These are phyloP conservation scores for Anseranas semipalmata DNA, from an alignment of 2,113 vertebrate species.

Conservation along the genomic window DNA sequence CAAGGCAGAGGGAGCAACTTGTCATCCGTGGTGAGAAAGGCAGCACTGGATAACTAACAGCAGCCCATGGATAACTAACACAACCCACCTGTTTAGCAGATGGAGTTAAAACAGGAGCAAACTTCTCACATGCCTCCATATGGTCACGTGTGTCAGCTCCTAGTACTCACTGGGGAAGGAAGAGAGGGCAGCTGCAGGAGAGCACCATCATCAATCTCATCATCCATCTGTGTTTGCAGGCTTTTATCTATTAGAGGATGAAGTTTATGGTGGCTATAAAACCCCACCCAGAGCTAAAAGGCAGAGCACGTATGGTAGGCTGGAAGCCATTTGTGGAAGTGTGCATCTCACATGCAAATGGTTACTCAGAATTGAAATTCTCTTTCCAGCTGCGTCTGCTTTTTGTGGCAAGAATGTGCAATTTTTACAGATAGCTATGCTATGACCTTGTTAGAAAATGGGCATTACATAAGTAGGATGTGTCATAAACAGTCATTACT, in stretches of 20 bases:
- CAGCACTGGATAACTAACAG: background rate
- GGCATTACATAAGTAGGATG: background rate
- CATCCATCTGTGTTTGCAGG: background rate
- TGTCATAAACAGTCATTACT: conserved; percentile 70
- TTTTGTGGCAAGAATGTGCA: conserved; percentile 26
- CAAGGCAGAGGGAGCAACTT: background rate
- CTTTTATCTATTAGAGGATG: background rate
- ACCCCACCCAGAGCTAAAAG: background rate
- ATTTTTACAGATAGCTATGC: conserved; percentile 37
- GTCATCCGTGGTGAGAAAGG: background rate
- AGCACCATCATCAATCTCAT: background rate
- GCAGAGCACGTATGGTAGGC: background rate
- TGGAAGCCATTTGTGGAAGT: background rate
- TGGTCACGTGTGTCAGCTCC: background rate
- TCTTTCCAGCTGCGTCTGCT: conserved; percentile 33
- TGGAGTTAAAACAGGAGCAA: background rate
- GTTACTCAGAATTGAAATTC: conserved; percentile 39
- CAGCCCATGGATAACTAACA: rapidly evolving
- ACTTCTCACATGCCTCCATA: background rate
- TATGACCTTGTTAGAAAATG: conserved; percentile 60
- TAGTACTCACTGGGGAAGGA: background rate
- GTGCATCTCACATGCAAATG: background rate
- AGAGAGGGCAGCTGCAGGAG: background rate
- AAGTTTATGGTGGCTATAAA: conserved; percentile 12
- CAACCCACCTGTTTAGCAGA: background rate